Evolutionary conservation across 2,797 vertebrate genomes (phyloP), one percentile per base, ranked within the genome.

Genomic region (Chiloscyllium punctatum): DNA sequence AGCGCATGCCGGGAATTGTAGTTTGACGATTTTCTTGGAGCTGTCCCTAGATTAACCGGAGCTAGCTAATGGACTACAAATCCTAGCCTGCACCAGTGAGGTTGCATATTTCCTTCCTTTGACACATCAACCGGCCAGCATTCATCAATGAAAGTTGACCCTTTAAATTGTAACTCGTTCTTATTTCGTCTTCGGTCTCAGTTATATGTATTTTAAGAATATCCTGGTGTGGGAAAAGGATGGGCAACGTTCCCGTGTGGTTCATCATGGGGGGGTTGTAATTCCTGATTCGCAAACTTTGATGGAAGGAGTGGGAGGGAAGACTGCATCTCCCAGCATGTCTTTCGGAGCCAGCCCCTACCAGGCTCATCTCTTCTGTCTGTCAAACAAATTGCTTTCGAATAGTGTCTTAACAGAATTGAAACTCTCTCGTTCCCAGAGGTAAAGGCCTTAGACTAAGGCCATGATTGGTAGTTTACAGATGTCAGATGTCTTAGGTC

Each of bases 1-100:
- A 42, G 48, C 3, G 96, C 95, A 84, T 74, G 71, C 37, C 57
- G 96, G 96, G 94, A 96, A 62, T 0, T 95, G 96, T 96, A 96
- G 96, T 96, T 37, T 8, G 1, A 30, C 30, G 30, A 33, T 13
- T 0, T 6, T 2, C 27, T 1, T 30, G 8, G 30, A 30, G 30
- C 9, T 30, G 9, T 77, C 9, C 16, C 25, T 23, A 15, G 11
- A 16, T 11, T 16, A 25, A 4, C 23, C 27, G 30, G 37, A 77
- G n/a, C 53, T 90, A 69, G 84, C 87, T 6, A 37, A 0, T 6
- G 66, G 91, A 95, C 87, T 95, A 27, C 86, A 90, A 48, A 18
- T 51, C 95, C 71, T 88, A 94, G 4, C 86, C 42, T 62, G 77
- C 51, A 72, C 91, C 95, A 95, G 18, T 66, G 57, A 15, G 69